Percentiles rank a stretch among this genome's conserved stretches.
phyloP scores from a whole-genome alignment of 1,140 invertebrate genomes.

The Tribolium madens region DNA sequence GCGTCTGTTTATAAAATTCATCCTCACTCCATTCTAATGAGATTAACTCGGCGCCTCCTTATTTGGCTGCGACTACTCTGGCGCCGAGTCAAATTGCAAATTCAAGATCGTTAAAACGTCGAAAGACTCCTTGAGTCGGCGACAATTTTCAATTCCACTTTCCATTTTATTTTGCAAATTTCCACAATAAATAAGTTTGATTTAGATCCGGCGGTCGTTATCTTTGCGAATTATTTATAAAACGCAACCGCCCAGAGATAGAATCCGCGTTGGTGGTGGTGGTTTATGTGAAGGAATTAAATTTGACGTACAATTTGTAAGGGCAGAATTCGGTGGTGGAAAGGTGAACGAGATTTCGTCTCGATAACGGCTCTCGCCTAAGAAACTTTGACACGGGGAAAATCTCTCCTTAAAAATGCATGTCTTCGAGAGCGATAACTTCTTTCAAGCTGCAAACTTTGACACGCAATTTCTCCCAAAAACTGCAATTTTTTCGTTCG shows the following conservation, averaged over 20 bases:
- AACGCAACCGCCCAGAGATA: slow-evolving; percentile 27
- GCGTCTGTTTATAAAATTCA: slow-evolving; percentile 19
- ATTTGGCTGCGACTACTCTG: not conserved
- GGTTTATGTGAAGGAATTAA: slow-evolving; percentile 36
- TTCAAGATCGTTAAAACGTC: slow-evolving; percentile 15
- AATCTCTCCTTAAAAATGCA: slow-evolving; percentile 34
- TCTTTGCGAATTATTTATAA: slow-evolving; percentile 30
- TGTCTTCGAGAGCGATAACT: slow-evolving; percentile 21
- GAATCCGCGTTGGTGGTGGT: slow-evolving; percentile 20
- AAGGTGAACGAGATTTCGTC: slow-evolving; percentile 36
- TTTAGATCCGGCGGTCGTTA: slow-evolving; percentile 1
- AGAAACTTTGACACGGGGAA: slow-evolving; percentile 17
- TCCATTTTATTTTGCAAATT: slow-evolving; percentile 17
- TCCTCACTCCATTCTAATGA: slow-evolving; percentile 9
- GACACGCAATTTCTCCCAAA: slow-evolving; percentile 12
- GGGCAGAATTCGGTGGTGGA: slow-evolving; percentile 26
- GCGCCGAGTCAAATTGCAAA: slow-evolving; percentile 13
- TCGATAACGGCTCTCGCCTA: slow-evolving; percentile 22
- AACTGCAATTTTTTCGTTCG: too few species aligned
- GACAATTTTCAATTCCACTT: slow-evolving; percentile 25
- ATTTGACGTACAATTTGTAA: slow-evolving; percentile 39
- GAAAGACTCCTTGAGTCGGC: not conserved
- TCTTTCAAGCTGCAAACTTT: slow-evolving; percentile 1
- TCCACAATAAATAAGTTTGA: slow-evolving; percentile 20
- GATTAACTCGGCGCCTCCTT: not conserved